These are phyloP conservation scores for Ganaspis sp. DNA, from an alignment of 1,140 invertebrate species.

Conservation along the genomic window DNA sequence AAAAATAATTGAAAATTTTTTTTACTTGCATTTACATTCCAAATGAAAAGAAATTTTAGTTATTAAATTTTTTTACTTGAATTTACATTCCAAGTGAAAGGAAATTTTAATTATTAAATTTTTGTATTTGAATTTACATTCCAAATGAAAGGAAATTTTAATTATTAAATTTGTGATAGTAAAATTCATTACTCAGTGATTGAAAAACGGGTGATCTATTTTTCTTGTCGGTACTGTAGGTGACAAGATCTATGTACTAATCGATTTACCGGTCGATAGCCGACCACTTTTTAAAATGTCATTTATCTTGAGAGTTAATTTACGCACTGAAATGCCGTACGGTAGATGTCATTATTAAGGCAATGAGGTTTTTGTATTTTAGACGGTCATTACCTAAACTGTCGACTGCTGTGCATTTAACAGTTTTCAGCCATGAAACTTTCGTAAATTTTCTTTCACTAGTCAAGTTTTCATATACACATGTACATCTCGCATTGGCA, in stretches of 20 bases:
- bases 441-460: not conserved
- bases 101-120: too few species aligned
- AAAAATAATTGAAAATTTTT: too few species aligned
- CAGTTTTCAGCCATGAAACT: constrained; percentile 2
- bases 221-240: too few species aligned
- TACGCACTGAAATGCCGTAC: not conserved
- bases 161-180: too few species aligned
- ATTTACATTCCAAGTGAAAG: too few species aligned
- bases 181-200: too few species aligned
- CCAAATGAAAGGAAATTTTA: too few species aligned
- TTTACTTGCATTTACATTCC: too few species aligned
- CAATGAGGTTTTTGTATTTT: not conserved
- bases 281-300: not conserved
- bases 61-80: too few species aligned
- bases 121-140: too few species aligned
- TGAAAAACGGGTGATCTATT: too few species aligned
- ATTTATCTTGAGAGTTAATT: constrained; percentile 3
- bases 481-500: constrained; percentile 1
- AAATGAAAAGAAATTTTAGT: too few species aligned
- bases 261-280: not conserved
- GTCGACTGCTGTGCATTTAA: constrained; percentile 4
- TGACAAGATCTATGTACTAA: not conserved
- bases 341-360: constrained; percentile 1
- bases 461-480: constrained; percentile 14
- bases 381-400: constrained; percentile 8